Evolutionary conservation across 1,140 invertebrate genomes (phyloP), one percentile per base, ranked within the genome.

Genomic region (Pteromalus puparum): DNA sequence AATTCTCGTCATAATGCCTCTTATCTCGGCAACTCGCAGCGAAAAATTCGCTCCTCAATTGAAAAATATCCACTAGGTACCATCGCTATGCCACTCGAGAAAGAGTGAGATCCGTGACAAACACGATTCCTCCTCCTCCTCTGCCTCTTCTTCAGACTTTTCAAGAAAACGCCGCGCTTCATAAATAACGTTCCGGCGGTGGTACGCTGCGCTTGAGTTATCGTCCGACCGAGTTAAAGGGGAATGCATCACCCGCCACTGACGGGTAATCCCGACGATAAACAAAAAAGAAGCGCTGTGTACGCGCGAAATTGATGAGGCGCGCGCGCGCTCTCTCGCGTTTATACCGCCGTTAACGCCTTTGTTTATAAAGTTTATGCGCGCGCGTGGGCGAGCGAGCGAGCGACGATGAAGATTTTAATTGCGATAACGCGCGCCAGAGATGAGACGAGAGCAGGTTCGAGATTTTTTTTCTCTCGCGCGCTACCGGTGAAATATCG

Each of bases 261-360:
- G 84, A 82, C 80, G 80, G 79, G 53, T 85, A 82, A 85, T 85
- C 75, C 80, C 48, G 26, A 68, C 67, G 80, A 85, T 85, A 82
- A 82, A 85, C 78, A 73, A 73, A 85, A 72, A 78, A 79, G 53
- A 72, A 26, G 24, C 72, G 46, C 67, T 34, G 7, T 65, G 46
- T 9, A 13, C 34, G 28, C 30, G 81, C 53, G 81, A 78, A 80
- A 85, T 85, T 81, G 83, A 85, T 85, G 79, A 79, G 53, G 46
- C 73, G 21, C 73, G 26, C 9, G 26, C 30, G 3, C 30, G 30
- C 30, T 34, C 30, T 34, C 30, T 34, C 46, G 48, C 67, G 53
- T 70, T 72, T 72, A 83, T 78, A 26, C 73, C 28, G 73, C 61
- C 74, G 26, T 78, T 83, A 77, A 68, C 65, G 48, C 76, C 38